A percentile compares a stretch with the other conserved stretches of the same genome.
These are phyloP conservation scores for Sebastiscus tertius DNA, from an alignment of 2,797 vertebrate genomes.

Conservation along the genomic window DNA sequence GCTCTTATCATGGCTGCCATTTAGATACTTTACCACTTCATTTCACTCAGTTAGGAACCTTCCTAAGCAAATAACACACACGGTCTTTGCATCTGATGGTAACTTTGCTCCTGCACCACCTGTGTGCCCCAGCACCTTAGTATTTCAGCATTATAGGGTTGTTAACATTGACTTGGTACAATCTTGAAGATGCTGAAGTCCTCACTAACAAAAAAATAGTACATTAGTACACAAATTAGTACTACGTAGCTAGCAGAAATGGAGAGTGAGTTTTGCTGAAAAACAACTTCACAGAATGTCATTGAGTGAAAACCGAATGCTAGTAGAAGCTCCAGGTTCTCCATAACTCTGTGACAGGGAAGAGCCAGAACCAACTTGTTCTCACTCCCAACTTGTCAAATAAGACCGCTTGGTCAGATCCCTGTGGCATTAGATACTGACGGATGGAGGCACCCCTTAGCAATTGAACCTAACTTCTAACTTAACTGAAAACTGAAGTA, in stretches of 20 bases:
- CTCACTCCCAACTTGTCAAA: no score
- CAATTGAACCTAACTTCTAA: background rate
- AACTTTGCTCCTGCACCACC: background rate
- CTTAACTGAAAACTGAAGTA: background rate
- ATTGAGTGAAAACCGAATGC: background rate
- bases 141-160: background rate
- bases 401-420: no score
- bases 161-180: background rate
- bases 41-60: no score
- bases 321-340: background rate
- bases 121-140: background rate
- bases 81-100: no score
- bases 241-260: background rate
- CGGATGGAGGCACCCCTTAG: no score
- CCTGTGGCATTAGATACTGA: no score
- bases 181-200: background rate
- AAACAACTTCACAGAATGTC: background rate
- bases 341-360: background rate
- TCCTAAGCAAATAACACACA: no score
- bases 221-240: background rate
- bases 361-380: no score
- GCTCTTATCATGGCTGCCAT: no score
- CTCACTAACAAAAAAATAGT: background rate
- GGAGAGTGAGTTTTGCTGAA: background rate
- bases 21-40: no score